phyloP scores from a whole-genome alignment of 37 sponge, comb jelly and placozoan species.

The Halichondria panicea region DNA sequence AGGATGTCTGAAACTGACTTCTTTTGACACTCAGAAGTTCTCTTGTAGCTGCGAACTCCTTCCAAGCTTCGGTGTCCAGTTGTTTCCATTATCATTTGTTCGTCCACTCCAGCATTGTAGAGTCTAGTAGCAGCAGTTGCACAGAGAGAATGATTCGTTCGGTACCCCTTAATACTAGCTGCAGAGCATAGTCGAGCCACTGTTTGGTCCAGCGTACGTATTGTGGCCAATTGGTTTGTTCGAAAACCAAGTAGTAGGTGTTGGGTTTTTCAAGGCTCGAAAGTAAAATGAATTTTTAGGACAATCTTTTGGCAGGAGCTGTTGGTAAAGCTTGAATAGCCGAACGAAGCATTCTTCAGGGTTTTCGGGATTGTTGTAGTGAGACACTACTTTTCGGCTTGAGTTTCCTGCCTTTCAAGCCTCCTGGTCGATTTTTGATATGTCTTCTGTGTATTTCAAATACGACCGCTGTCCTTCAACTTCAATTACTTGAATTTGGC shows the following conservation, averaged over 20 bases:
- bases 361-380: constrained; percentile 18
- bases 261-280: background rate
- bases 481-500: constrained; percentile 35
- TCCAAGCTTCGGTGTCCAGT: too few relatives aligned
- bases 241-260: constrained; percentile 1
- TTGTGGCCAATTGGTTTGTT: constrained; percentile 10
- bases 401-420: constrained; percentile 26
- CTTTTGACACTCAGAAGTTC: too few relatives aligned
- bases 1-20: too few relatives aligned
- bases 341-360: constrained; percentile 15
- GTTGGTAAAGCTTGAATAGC: constrained; percentile 9
- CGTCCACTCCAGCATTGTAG: too few relatives aligned
- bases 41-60: too few relatives aligned
- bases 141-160: too few relatives aligned
- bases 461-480: constrained; percentile 15
- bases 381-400: constrained; percentile 13
- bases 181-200: too few relatives aligned
- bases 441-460: constrained; percentile 31
- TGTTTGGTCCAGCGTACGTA: too few relatives aligned
- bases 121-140: too few relatives aligned
- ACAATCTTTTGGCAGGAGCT: background rate
- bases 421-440: constrained; percentile 37
- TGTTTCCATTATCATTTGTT: too few relatives aligned
- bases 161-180: too few relatives aligned
- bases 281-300: constrained; percentile 15